phyloP scores from a whole-genome alignment of 2,113 vertebrate species.

The Erinaceus europaeus region DNA sequence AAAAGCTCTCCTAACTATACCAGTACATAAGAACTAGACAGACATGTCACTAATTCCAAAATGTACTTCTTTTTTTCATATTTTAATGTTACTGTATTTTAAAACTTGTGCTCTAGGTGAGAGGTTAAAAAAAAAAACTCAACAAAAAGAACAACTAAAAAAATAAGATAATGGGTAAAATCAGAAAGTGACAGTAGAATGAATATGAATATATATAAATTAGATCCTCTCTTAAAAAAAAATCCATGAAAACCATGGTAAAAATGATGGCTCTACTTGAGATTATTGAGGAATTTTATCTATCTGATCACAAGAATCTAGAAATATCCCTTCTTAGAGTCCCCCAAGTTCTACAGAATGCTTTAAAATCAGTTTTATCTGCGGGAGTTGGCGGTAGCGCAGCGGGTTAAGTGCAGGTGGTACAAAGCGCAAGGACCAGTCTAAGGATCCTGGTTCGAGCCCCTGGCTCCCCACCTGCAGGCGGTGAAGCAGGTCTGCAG shows the following conservation, averaged over 20 bases:
- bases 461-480: no score
- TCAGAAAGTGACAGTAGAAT: neutral
- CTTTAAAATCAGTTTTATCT: no score
- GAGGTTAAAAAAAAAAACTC: conserved; percentile 16
- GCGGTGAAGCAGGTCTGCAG: no score
- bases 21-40: neutral
- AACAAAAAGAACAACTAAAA: conserved; percentile 3
- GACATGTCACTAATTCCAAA: neutral
- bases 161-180: neutral
- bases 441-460: no score
- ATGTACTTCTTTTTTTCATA: neutral
- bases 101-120: neutral
- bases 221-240: neutral
- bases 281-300: neutral
- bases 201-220: neutral
- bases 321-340: neutral
- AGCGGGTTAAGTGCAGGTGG: no score
- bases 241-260: neutral
- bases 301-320: neutral
- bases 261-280: neutral
- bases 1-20: neutral
- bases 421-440: no score
- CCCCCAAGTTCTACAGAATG: neutral
- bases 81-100: neutral
- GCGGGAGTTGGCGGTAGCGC: no score